phyloP scores from a whole-genome alignment of 2,113 vertebrate genomes.

The Chinchilla lanigera region DNA sequence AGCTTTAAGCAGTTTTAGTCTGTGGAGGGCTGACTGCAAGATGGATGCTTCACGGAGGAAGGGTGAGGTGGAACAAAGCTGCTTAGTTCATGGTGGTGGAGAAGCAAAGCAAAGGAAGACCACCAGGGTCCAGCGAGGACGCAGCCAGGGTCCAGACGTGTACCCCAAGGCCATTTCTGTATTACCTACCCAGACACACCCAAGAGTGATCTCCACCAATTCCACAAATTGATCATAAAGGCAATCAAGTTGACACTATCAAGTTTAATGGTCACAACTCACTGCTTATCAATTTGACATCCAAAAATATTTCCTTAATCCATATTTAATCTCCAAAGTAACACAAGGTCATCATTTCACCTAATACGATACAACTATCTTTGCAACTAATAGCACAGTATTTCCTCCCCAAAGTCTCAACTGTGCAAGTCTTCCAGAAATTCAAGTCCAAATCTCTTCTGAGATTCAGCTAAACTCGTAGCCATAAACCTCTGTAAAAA shows the following conservation, averaged over 20 bases:
- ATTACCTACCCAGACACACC: neutral
- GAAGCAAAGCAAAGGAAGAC: neutral
- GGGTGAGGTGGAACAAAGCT: neutral
- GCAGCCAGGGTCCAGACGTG: no score
- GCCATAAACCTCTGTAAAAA: neutral
- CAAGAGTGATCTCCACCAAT: neutral
- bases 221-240: neutral
- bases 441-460: neutral
- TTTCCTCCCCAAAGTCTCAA: neutral
- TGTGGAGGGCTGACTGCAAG: neutral
- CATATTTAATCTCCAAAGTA: neutral
- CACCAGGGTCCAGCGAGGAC: neutral
- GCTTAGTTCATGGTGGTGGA: neutral
- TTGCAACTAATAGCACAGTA: neutral
- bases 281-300: neutral
- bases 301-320: neutral
- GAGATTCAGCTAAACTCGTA: neutral
- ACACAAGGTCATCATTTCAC: neutral
- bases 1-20: neutral
- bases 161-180: neutral
- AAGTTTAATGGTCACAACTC: neutral
- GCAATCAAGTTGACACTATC: neutral
- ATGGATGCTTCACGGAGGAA: no score
- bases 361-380: neutral
- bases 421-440: neutral